phyloP scores from a whole-genome alignment of 2,888 invertebrate genomes.

The Acrocera orbiculus region DNA sequence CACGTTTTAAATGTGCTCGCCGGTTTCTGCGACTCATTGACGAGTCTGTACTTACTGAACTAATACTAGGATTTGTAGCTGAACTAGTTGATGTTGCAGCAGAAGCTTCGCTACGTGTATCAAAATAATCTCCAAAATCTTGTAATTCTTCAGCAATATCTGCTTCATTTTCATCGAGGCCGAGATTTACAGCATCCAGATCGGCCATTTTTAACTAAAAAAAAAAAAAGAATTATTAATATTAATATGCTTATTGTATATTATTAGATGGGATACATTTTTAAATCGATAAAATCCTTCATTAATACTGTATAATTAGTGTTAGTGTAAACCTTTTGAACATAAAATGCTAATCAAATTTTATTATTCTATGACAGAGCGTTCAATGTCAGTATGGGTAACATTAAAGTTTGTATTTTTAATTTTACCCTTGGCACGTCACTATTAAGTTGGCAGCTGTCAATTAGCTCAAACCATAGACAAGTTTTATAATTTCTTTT shows the following conservation, averaged over 20 bases:
- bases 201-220: slow-evolving; percentile 26
- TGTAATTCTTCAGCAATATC: slow-evolving; percentile 68
- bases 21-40: slow-evolving; percentile 17
- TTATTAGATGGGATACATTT: no score
- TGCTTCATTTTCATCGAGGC: slow-evolving; percentile 46
- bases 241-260: no score
- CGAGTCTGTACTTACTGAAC: slow-evolving; percentile 46
- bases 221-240: slow-evolving; percentile 1
- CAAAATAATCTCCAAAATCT: slow-evolving; percentile 48
- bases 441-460: no score
- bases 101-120: slow-evolving; percentile 77
- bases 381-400: no score
- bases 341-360: background rate
- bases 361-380: no score
- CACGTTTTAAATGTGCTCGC: slow-evolving; percentile 40
- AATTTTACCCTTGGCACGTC: no score
- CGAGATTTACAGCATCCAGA: slow-evolving; percentile 43
- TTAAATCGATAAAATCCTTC: slow-evolving; percentile 10
- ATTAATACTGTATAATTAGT: slow-evolving; percentile 26
- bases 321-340: no score
- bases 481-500: no score
- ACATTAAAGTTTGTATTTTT: no score
- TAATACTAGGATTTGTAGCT: slow-evolving; percentile 57
- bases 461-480: no score
- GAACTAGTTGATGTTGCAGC: slow-evolving; percentile 53